phyloP scores from a whole-genome alignment of 2,888 invertebrate species.

The Beris chalybata region DNA sequence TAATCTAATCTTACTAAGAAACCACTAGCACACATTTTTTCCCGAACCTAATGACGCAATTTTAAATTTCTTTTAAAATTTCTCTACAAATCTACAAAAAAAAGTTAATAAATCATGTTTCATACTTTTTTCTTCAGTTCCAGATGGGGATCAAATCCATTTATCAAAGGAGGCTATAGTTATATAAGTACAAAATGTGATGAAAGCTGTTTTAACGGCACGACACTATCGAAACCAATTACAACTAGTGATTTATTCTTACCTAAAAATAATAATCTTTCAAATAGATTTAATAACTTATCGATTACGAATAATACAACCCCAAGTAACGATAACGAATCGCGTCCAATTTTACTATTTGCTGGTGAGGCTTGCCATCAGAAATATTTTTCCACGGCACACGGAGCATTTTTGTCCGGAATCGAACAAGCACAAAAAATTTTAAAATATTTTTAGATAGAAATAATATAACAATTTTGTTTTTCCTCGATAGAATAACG shows the following conservation, averaged over 20 bases:
- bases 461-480: neutral
- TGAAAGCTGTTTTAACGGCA: constrained; percentile 42
- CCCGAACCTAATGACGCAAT: too few species aligned
- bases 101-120: neutral
- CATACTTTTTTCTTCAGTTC: constrained; percentile 52
- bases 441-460: constrained; percentile 27
- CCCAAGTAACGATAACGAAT: neutral
- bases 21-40: too few species aligned
- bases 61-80: too few species aligned
- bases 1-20: too few species aligned
- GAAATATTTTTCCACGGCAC: constrained; percentile 66
- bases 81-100: too few species aligned
- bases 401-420: constrained; percentile 68
- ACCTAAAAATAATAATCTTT: neutral
- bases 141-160: constrained; percentile 62
- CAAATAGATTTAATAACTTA: constrained; percentile 7
- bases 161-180: constrained; percentile 63
- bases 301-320: constrained; percentile 11
- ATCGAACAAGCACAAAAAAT: constrained; percentile 52
- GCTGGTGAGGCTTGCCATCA: constrained; percentile 68
- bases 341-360: constrained; percentile 59
- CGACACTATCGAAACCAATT: constrained; percentile 56
- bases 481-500: neutral
- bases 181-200: constrained; percentile 61
- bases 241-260: constrained; percentile 34